Evolutionary conservation across 2,113 vertebrate species (phyloP).

Genomic region (Tachycineta bicolor): DNA sequence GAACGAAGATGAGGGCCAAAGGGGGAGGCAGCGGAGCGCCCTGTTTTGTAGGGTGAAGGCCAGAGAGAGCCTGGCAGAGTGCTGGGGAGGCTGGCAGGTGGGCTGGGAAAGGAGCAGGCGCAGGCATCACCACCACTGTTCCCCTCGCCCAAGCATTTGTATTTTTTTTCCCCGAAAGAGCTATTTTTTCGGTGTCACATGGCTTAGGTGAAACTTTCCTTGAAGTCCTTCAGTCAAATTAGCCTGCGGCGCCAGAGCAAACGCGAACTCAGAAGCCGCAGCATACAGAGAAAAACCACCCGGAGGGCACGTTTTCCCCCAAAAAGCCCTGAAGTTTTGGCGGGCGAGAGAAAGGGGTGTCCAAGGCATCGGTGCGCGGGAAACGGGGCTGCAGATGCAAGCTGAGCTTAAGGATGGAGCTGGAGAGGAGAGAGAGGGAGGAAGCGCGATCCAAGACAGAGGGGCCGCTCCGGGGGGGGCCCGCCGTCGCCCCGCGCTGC

Average conservation of each 20-base stretch:
- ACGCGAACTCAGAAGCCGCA: neutral
- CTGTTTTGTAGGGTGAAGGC: neutral
- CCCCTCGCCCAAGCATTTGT: neutral
- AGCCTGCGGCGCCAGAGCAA: neutral
- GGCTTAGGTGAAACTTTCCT: slow-evolving; percentile 41
- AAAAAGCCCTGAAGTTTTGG: neutral
- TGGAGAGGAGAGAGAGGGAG: neutral
- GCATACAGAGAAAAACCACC: neutral
- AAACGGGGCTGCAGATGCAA: neutral
- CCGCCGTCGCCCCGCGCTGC: neutral
- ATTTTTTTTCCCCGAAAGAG: neutral
- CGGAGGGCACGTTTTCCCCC: neutral
- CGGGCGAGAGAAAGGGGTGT: neutral
- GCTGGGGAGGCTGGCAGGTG: neutral
- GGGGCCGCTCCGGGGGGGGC: neutral
- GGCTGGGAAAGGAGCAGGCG: neutral
- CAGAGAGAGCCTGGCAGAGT: neutral
- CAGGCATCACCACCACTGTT: neutral
- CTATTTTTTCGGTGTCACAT: neutral
- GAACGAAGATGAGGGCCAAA: neutral
- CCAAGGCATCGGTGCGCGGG: neutral
- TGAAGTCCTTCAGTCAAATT: neutral
- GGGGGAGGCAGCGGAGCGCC: neutral
- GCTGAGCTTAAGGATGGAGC: neutral
- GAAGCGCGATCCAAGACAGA: neutral